A percentile compares a stretch with the other conserved stretches of the same genome.
phyloP scores from a whole-genome alignment of 2,113 vertebrate species.

The Syngnathus typhle region DNA sequence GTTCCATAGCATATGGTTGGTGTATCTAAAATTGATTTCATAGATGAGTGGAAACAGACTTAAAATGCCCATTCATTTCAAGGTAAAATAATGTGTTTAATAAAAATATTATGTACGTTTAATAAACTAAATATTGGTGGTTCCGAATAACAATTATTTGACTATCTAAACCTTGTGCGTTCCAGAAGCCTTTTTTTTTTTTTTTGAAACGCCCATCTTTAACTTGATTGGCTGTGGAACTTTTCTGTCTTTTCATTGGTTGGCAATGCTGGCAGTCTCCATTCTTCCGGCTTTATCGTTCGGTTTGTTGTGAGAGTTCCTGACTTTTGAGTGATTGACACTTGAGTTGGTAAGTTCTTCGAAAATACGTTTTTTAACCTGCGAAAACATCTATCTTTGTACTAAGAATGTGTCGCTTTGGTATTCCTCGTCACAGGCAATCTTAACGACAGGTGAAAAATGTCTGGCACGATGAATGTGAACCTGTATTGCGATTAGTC shows the following conservation, averaged over 20 bases:
- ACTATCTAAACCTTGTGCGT: neutral
- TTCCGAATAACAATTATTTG: neutral
- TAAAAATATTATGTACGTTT: neutral
- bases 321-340: conserved; percentile 22
- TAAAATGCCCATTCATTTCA: neutral
- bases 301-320: conserved; percentile 41
- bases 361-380: neutral
- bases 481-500: neutral
- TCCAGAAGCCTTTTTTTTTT: too few species aligned
- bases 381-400: neutral
- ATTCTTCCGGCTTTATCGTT: conserved; percentile 55
- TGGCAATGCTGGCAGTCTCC: conserved; percentile 8
- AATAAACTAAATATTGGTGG: neutral
- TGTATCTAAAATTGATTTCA: too few species aligned
- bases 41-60: neutral
- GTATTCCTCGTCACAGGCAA: neutral
- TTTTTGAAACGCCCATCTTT: neutral
- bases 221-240: neutral
- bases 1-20: neutral
- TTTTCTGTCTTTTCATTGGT: conserved; percentile 50
- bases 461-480: too few species aligned
- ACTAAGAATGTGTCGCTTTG: neutral
- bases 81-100: neutral
- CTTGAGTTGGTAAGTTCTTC: conserved; percentile 32
- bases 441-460: neutral